phyloP scores from a whole-genome alignment of 2,888 invertebrate species.

The Formica aserva region DNA sequence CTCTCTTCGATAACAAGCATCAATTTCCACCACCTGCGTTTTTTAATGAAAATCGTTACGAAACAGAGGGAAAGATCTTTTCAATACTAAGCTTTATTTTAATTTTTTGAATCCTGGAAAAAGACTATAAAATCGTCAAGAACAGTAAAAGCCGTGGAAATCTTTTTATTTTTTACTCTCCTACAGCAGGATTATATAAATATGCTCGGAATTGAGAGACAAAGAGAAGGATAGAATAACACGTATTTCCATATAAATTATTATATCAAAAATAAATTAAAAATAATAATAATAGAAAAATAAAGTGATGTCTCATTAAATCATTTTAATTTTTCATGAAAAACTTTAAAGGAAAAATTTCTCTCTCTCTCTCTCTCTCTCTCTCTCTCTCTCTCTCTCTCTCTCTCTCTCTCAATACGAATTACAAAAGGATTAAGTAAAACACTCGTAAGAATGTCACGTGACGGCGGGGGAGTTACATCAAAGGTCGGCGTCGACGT shows the following conservation, averaged over 20 bases:
- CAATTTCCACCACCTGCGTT: slow-evolving; percentile 15
- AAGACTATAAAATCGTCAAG: neutral
- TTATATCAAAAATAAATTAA: neutral
- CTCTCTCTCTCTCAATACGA: no score
- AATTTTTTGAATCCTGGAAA: neutral
- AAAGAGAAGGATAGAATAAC: neutral
- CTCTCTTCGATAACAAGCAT: slow-evolving; percentile 4
- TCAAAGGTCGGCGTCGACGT: neutral
- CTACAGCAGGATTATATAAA: neutral
- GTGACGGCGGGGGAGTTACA: neutral
- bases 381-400: no score
- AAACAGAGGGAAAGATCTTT: neutral
- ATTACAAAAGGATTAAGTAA: neutral
- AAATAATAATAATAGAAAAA: neutral
- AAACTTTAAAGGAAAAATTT: neutral
- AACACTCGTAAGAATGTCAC: neutral
- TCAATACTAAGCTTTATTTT: neutral
- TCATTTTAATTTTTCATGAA: neutral
- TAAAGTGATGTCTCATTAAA: neutral
- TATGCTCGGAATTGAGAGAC: neutral
- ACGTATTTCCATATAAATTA: neutral
- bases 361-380: neutral
- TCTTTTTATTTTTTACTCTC: neutral
- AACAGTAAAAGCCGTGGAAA: neutral
- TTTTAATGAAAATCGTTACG: neutral